Conservation (phyloP, 92 coral and sea anemone genomes). For the Palythoa heliodiscus region DNA sequence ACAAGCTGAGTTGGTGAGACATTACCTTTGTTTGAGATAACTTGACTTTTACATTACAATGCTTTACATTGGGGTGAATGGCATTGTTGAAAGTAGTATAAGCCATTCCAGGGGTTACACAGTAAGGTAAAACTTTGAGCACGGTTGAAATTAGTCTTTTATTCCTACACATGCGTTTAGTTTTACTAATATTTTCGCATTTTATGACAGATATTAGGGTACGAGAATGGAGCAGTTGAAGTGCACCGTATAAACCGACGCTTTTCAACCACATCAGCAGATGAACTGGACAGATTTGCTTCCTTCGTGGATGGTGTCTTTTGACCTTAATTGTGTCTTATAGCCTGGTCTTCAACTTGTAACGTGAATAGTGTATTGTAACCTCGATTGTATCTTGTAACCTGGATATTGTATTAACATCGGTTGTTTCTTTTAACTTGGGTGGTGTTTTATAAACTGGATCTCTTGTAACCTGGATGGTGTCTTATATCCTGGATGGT, state of each 20-base stretch:
- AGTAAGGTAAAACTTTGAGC: background rate
- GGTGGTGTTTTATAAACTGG: background rate
- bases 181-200: slow-evolving; percentile 52
- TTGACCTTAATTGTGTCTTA: slow-evolving; percentile 13
- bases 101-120: background rate
- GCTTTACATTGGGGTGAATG: background rate
- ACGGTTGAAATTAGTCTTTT: background rate
- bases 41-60: background rate
- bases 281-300: slow-evolving; percentile 90
- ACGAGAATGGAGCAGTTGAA: slow-evolving; percentile 83
- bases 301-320: slow-evolving; percentile 59
- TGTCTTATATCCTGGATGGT: background rate
- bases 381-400: background rate
- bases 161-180: background rate
- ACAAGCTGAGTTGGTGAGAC: slow-evolving; percentile 84
- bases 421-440: background rate
- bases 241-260: slow-evolving; percentile 77
- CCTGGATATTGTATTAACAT: background rate
- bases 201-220: slow-evolving; percentile 71
- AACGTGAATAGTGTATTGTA: background rate
- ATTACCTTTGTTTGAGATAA: background rate
- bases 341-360: background rate
- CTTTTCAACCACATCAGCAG: slow-evolving; percentile 78
- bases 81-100: background rate
- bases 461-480: slow-evolving; percentile 33